phyloP scores from a whole-genome alignment of 2,113 vertebrate genomes.

The Cheirogaleus medius region DNA sequence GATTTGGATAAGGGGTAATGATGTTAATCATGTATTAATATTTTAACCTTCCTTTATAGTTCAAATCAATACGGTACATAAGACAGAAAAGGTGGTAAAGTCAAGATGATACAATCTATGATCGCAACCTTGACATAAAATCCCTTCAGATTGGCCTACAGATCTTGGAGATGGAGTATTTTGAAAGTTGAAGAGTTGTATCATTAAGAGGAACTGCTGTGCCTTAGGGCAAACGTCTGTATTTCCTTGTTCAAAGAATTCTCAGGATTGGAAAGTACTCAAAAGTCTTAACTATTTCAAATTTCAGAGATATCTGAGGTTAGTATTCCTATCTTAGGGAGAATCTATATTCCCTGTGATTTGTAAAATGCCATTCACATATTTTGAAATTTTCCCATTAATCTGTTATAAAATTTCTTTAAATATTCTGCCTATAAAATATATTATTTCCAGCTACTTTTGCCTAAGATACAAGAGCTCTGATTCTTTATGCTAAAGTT shows the following conservation, averaged over 20 bases:
- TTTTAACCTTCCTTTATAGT: not conserved
- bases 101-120: not conserved
- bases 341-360: not conserved
- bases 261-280: not conserved
- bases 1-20: not conserved
- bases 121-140: not conserved
- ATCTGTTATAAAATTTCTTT: not conserved
- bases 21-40: not conserved
- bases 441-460: not conserved
- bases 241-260: constrained; percentile 35
- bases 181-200: not conserved
- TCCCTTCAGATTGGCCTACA: not conserved
- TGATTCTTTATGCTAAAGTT: not conserved
- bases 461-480: not conserved
- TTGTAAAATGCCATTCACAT: not conserved
- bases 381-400: not conserved
- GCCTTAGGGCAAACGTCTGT: not conserved
- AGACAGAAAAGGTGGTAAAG: constrained; percentile 2
- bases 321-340: not conserved
- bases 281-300: not conserved
- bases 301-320: not conserved
- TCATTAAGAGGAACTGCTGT: not conserved
- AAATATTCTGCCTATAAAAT: constrained; percentile 1
- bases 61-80: not conserved
- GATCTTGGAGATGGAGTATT: not conserved